phyloP scores from a whole-genome alignment of 92 coral and sea anemone species.

The Chrysogorgia sp. region DNA sequence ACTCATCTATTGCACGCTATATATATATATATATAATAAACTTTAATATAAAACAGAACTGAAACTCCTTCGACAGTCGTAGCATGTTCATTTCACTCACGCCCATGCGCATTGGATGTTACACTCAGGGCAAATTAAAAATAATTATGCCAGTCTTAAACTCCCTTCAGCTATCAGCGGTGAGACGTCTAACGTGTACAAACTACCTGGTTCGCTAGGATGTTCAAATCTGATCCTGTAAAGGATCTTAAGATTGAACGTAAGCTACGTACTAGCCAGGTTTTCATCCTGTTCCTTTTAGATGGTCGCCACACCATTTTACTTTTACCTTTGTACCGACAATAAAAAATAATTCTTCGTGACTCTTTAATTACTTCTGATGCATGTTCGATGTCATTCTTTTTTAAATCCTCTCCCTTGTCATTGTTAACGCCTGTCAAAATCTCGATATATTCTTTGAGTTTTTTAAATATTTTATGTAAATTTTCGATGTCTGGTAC shows the following conservation, averaged over 20 bases:
- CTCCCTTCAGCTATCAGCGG: conserved; percentile 17
- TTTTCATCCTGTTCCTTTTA: conserved; percentile 52
- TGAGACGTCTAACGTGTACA: conserved; percentile 32
- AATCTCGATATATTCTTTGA: background rate
- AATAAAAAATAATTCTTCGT: background rate
- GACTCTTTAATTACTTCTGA: background rate
- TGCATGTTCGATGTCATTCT: background rate
- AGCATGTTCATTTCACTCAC: too few relatives aligned
- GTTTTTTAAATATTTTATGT: conserved; percentile 4
- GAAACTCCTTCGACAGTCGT: too few relatives aligned
- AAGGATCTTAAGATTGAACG: conserved; percentile 27
- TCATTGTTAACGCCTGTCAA: background rate
- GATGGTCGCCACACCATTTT: conserved; percentile 24
- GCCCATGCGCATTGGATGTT: conserved; percentile 20
- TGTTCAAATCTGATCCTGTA: conserved; percentile 41
- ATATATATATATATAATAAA: too few relatives aligned
- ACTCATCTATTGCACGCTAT: too few relatives aligned
- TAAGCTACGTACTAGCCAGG: conserved; percentile 60
- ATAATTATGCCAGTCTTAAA: background rate
- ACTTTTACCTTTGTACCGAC: conserved; percentile 48
- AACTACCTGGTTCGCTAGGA: conserved; percentile 27
- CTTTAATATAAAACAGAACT: too few relatives aligned
- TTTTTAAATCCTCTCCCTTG: background rate
- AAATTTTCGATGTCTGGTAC: background rate
- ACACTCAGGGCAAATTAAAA: too few relatives aligned